Conservation (phyloP, 1,140 invertebrate genomes). For the Drosophila pruinosa region DNA sequence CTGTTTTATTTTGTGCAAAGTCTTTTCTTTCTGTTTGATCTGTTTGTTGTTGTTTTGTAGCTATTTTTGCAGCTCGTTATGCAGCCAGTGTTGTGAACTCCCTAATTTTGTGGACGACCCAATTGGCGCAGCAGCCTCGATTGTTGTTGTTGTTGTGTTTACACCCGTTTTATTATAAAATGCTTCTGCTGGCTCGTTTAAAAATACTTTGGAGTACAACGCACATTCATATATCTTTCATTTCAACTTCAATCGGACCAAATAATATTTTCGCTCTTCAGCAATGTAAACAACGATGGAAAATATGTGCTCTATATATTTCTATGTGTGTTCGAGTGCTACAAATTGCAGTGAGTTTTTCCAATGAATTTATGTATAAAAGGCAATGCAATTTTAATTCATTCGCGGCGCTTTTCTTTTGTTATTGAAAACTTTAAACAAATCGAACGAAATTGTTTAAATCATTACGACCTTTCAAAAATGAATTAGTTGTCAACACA, state of each 20-base stretch:
- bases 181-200: constrained; percentile 8
- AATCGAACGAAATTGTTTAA: neutral
- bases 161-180: constrained; percentile 13
- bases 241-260: constrained; percentile 31
- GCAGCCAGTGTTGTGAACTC: constrained; percentile 31
- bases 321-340: neutral
- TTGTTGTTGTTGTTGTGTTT: constrained; percentile 18
- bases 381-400: constrained; percentile 3
- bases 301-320: neutral
- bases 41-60: constrained; percentile 14
- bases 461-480: neutral
- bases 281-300: constrained; percentile 19
- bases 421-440: neutral
- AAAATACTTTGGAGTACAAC: constrained; percentile 26
- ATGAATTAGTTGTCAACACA: neutral
- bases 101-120: constrained; percentile 35
- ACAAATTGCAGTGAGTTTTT: constrained; percentile 33
- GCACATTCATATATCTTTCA: constrained; percentile 64
- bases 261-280: neutral
- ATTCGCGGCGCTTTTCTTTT: neutral
- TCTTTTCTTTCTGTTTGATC: neutral
- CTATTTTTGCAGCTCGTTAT: constrained; percentile 21
- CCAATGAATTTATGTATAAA: constrained; percentile 6
- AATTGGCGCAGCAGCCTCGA: constrained; percentile 22
- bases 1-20: constrained; percentile 7